These are phyloP conservation scores for Macrosoma leucophasiata DNA, from an alignment of 2,888 invertebrate genomes.

Conservation along the genomic window DNA sequence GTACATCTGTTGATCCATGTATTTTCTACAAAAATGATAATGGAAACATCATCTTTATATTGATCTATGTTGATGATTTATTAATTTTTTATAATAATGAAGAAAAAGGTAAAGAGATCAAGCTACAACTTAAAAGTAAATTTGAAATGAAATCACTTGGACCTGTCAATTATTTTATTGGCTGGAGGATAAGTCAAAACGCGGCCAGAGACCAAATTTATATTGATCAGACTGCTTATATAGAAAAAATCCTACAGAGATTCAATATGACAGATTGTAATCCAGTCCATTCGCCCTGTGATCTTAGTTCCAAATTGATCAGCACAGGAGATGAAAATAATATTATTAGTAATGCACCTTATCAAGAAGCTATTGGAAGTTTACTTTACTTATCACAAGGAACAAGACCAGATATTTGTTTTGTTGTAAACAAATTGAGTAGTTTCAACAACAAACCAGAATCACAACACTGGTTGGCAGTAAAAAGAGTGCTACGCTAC, in stretches of 20 bases:
- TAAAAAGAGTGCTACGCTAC: conserved; percentile 23
- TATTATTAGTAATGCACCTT: conserved; percentile 2
- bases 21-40: no score
- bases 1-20: conserved; percentile 20
- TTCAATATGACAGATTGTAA: conserved; percentile 17
- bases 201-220: conserved; percentile 7
- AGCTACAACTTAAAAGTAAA: no score
- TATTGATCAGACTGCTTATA: conserved; percentile 17
- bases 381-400: conserved; percentile 15
- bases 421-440: conserved; percentile 12
- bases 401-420: conserved; percentile 17
- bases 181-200: conserved; percentile 12
- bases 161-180: conserved; percentile 13
- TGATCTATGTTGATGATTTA: conserved; percentile 25
- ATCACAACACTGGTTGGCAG: conserved; percentile 10
- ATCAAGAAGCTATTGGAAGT: conserved; percentile 8
- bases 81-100: conserved; percentile 11
- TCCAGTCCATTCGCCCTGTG: conserved; percentile 14
- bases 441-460: conserved; percentile 11
- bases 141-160: conserved; percentile 18
- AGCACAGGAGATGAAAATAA: no score
- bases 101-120: conserved; percentile 7
- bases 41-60: conserved; percentile 16
- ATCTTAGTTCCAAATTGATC: no score
- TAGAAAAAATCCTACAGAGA: conserved; percentile 12